phyloP scores from a whole-genome alignment of 2,113 vertebrate species.

The Ochotona curzoniae region DNA sequence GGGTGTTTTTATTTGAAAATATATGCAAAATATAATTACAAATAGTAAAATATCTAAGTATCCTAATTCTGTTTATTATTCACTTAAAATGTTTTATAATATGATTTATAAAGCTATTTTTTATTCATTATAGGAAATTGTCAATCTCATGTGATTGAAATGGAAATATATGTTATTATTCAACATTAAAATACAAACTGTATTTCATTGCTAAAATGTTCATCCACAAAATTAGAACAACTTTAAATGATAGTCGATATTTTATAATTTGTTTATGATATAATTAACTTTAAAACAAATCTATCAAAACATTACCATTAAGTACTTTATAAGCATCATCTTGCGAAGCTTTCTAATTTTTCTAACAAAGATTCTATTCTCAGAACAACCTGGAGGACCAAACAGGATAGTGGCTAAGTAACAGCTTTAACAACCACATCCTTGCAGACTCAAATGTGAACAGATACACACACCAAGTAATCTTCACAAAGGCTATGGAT shows the following conservation, averaged over 20 bases:
- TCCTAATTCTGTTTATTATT: not conserved
- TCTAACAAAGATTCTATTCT: too few relatives aligned
- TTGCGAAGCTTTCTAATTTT: not conserved
- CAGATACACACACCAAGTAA: too few relatives aligned
- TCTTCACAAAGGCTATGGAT: too few relatives aligned
- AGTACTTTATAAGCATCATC: not conserved
- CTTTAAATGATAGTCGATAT: not conserved
- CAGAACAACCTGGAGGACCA: too few relatives aligned
- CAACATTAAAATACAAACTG: slow-evolving; percentile 15
- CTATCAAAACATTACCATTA: not conserved
- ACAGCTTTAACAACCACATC: too few relatives aligned
- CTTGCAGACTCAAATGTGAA: too few relatives aligned
- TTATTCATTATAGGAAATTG: not conserved
- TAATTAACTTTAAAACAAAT: not conserved
- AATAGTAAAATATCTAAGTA: slow-evolving; percentile 2
- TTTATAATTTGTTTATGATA: not conserved
- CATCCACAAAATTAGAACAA: not conserved
- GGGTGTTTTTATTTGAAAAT: slow-evolving; percentile 36
- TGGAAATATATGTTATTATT: slow-evolving; percentile 12
- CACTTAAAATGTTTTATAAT: not conserved
- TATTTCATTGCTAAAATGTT: not conserved
- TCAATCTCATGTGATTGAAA: slow-evolving; percentile 8
- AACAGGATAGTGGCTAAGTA: too few relatives aligned
- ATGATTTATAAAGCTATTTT: not conserved
- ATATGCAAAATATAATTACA: not conserved